These are phyloP conservation scores for Nymphalis io DNA, from an alignment of 1,140 invertebrate species.

Conservation along the genomic window DNA sequence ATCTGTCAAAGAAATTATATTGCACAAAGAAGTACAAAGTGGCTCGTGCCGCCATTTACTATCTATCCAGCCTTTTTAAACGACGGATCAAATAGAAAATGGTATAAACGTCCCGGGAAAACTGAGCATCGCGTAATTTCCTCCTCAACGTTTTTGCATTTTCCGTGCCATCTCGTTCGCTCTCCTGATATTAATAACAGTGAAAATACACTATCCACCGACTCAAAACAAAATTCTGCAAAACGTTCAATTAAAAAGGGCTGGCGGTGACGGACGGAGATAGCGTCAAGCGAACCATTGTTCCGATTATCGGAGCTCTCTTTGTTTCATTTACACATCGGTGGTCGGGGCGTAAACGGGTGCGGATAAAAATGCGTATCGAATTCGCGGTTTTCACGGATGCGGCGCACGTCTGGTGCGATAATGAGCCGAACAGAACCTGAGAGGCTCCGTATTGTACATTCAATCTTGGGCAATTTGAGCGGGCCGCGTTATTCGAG, in stretches of 20 bases:
- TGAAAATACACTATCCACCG: background rate
- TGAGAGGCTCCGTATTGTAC: slow-evolving; percentile 17
- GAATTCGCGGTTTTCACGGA: slow-evolving; percentile 15
- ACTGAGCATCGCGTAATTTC: slow-evolving; percentile 31
- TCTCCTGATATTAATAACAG: slow-evolving; percentile 7
- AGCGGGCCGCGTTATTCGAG: slow-evolving; percentile 17
- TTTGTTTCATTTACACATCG: slow-evolving; percentile 27
- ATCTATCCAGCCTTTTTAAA: slow-evolving; percentile 26
- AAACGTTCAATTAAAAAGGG: slow-evolving; percentile 24
- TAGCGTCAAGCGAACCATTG: slow-evolving; percentile 9
- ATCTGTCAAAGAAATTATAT: slow-evolving; percentile 20
- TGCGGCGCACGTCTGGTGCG: slow-evolving; percentile 14
- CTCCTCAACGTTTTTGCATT: slow-evolving; percentile 30
- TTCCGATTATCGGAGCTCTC: slow-evolving; percentile 12
- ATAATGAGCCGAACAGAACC: slow-evolving; percentile 29
- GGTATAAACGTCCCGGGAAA: slow-evolving; percentile 25
- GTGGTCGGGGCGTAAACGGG: slow-evolving; percentile 13
- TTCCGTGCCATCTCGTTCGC: slow-evolving; percentile 14
- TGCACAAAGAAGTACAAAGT: slow-evolving; percentile 25
- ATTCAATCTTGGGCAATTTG: slow-evolving; percentile 25
- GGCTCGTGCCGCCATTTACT: slow-evolving; percentile 20
- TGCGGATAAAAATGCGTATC: slow-evolving; percentile 18
- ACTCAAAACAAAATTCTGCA: slow-evolving; percentile 6
- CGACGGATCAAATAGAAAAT: slow-evolving; percentile 30
- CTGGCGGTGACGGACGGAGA: slow-evolving; percentile 20